Evolutionary conservation across 2,797 vertebrate species (phyloP), one percentile per base, ranked within the genome.

Genomic region (Eremophila alpestris): DNA sequence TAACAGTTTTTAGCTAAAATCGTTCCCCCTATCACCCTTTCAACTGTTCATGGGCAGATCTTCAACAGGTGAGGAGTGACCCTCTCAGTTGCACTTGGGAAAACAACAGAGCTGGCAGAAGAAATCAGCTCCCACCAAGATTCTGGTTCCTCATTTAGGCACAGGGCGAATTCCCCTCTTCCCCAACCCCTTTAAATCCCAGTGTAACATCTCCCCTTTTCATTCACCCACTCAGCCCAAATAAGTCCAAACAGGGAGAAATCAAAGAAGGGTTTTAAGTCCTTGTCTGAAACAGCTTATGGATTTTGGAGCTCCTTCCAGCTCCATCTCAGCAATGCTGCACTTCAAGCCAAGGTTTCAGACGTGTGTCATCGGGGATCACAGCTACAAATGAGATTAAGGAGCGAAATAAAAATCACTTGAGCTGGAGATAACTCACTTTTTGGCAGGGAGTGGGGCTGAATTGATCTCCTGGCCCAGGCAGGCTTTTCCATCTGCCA

Each of bases 301-400:
- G 51, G 13, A 21, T 83, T 64, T 82, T 89, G 89, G 81, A 83
- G 30, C 59, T 69, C 65, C 85, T 92, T 94, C 94, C 93, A 96
- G 75, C 87, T 89, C 86, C 81, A 73, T 89, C 89, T 60, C 79
- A 83, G 74, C 77, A 86, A 89, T 16, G 2, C 62, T 6, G 52
- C 16, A 19, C 78, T 74, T 59, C 46, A 60, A 88, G 96, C 97
- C 97, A 97, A 94, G 60, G n/a, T 74, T 96, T 96, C 77, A 79
- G 67, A 30, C 27, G 4, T 64, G 87, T 96, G 95, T 97, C 94
- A 95, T 95, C 65, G 2, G 84, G 92, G 94, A 96, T 94, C 16
- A 5, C 84, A 73, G 95, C 71, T 94, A 97, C 95, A 95, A 97
- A 96, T 93, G 95, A 95, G 96, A 97, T 97, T 90, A 97, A 96